Base-by-base conservation (phyloP, 2,797 vertebrate genomes). In the Ispidina lecontei region DNA sequence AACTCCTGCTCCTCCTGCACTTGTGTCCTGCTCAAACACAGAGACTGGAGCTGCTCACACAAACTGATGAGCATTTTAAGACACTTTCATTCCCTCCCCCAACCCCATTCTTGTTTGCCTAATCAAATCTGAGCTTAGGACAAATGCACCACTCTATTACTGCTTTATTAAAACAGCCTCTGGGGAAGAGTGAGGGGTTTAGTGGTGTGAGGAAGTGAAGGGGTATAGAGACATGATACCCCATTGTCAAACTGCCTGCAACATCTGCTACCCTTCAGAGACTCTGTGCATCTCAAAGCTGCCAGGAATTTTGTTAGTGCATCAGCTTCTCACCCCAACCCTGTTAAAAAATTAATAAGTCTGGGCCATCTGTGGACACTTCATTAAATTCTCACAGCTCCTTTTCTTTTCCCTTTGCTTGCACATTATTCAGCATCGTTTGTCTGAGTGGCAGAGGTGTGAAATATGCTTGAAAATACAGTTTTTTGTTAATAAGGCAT, bases 341-440 rank as follows among this genome's bases (percentile, higher is more conserved):
- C 90, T 82, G 88, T 54, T 94, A 91, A 90, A 94, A 92, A 90
- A 91, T 91, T 76, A 92, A 2, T 89, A 83, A 93, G 52, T 90
- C 81, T 86, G 64, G 49, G 49, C 94, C 93, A 95, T 94, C 93
- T 91, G 95, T 74, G 86, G 90, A 60, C 81, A 76, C 84, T 91
- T 95, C 90, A 95, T 94, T 95, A 91, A 95, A 94, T 90, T 76
- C 90, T 93, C 74, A 2, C 93, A 91, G 88, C 81, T 95, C 89
- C 62, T 78, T 67, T 81, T 39, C 88, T 80, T 62, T 70, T 78
- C 54, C 82, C 82, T 84, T 68, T 23, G 26, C 70, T 69, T 54
- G 16, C 90, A 73, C 64, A 63, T 73, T 84, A 94, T 91, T 93
- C 93, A 82, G 80, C 90, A 93, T 93, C 89, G 28, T 81, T 91